phyloP scores from a whole-genome alignment of 2,113 vertebrate genomes.

The Rhabdomys dilectus region DNA sequence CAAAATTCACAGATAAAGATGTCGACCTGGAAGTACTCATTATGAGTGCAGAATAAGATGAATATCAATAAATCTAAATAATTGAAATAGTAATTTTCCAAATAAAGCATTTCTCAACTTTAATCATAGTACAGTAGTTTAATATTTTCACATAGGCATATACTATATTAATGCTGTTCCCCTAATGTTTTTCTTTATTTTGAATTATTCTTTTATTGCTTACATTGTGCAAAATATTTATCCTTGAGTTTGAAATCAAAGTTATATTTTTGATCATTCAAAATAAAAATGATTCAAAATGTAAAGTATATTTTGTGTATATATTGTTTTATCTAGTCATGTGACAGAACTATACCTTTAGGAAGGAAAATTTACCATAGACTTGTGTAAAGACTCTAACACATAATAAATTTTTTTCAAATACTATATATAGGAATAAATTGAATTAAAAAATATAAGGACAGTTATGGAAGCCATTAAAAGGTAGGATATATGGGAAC shows the following conservation, averaged over 20 bases:
- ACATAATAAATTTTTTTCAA: rapidly evolving
- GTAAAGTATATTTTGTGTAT: neutral
- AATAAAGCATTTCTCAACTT: neutral
- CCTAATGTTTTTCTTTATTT: neutral
- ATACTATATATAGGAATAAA: neutral
- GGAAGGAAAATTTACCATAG: neutral
- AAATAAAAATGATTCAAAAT: neutral
- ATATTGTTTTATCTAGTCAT: neutral
- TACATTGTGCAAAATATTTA: neutral
- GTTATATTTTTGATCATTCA: neutral
- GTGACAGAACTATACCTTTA: neutral
- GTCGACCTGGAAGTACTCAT: neutral
- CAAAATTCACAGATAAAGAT: neutral
- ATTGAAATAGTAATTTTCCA: neutral
- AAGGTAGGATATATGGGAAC: neutral
- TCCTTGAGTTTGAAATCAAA: neutral
- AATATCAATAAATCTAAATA: neutral
- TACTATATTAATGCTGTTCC: neutral
- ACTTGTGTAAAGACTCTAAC: neutral
- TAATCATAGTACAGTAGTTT: neutral
- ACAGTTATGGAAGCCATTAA: neutral
- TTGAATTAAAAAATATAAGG: neutral
- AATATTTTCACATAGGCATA: neutral
- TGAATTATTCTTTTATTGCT: neutral
- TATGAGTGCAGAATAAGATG: neutral